Evolutionary conservation across 2,113 vertebrate genomes (phyloP), one percentile per base, ranked within the genome.

Genomic region (Burhinus oedicnemus): DNA sequence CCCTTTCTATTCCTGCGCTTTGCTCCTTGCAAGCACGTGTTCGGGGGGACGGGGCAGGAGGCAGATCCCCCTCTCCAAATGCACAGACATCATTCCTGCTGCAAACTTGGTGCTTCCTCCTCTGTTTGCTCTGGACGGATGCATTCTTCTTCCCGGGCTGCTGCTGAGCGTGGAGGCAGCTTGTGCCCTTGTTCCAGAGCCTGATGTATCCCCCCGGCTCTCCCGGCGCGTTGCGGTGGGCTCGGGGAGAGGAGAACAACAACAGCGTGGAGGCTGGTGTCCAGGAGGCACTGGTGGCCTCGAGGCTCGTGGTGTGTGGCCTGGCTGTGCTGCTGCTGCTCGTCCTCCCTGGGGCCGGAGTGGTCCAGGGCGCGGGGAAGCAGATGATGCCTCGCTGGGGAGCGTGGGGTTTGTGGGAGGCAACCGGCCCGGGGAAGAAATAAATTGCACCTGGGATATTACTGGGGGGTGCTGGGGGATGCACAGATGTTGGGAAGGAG

Each of bases 131-230:
- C 83, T 49, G 94, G 77, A 34, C 3, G 26, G 55, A 57, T 61
- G 49, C 13, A 4, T 45, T 51, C 18, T 40, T 26, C 78, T 36
- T 47, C 68, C 83, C 2, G 3, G 54, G 60, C 44, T 40, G 87
- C 84, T 69, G 95, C 82, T 18, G 89, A 60, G 44, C 5, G 3
- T 34, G 83, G 95, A 83, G 64, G 74, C 87, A 94, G 87, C 88
- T 79, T 12, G 2, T 47, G 83, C 70, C 84, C 91, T 57, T 17
- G 22, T 27, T 72, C 92, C 78, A 70, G 81, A 2, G 1, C 47
- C 32, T 72, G 85, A 15, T 42, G 55, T 15, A 30, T 79, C 77
- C 68, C 34, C 25, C 17, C 42, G 19, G 82, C 82, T 86, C 77
- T 58, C 85, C 69, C 0, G 47, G 85, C 74, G 18, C 7, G 15